phyloP scores from a whole-genome alignment of 2,797 vertebrate species.

The Geotria australis region DNA sequence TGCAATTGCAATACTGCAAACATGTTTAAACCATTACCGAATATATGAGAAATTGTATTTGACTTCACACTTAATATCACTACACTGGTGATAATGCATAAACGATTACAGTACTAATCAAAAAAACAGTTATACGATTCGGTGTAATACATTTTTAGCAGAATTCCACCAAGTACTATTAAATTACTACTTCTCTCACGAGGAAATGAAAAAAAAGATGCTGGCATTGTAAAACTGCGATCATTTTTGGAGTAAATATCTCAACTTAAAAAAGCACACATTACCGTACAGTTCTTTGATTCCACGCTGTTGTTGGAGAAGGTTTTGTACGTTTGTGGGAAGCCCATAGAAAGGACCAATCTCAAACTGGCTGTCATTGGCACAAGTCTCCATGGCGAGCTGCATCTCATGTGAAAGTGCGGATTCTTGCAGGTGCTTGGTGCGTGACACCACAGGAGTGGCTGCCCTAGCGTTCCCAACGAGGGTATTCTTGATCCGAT shows the following conservation, averaged over 20 bases:
- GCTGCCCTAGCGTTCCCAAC: constrained; percentile 34
- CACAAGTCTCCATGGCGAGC: constrained; percentile 26
- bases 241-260: neutral
- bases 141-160: neutral
- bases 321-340: constrained; percentile 57
- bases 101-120: no score
- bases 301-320: constrained; percentile 32
- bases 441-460: constrained; percentile 15
- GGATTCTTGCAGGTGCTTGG: constrained; percentile 25
- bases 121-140: neutral
- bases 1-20: no score
- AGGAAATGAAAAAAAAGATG: neutral
- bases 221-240: neutral
- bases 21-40: no score
- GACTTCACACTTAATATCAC: no score
- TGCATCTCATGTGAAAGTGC: constrained; percentile 39
- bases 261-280: neutral
- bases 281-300: constrained; percentile 69
- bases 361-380: constrained; percentile 19
- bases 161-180: neutral
- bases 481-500: constrained; percentile 49
- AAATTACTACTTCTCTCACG: neutral
- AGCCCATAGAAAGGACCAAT: constrained; percentile 79
- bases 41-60: no score
- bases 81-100: no score